Conservation (phyloP, 2,888 invertebrate species). For the Drosophila bunnanda region DNA sequence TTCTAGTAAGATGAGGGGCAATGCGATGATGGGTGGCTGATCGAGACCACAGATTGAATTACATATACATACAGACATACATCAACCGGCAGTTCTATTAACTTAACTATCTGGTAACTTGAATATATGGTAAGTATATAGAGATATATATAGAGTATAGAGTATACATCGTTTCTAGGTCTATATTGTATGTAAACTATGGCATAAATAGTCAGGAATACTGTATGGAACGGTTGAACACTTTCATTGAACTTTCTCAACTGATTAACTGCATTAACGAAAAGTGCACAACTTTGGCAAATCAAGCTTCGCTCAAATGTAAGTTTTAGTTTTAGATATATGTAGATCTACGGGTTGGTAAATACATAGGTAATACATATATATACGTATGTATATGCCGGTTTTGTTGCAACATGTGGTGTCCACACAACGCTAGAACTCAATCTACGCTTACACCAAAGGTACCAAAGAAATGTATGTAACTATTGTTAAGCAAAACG, state of each 20-base stretch:
- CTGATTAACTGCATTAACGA: constrained; percentile 51
- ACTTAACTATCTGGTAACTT: constrained; percentile 39
- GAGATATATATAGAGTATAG: constrained; percentile 18
- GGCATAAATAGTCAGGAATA: constrained; percentile 43
- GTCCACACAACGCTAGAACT: constrained; percentile 42
- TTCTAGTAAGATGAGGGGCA: constrained; percentile 3
- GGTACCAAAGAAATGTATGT: constrained; percentile 30
- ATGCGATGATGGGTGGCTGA: constrained; percentile 19
- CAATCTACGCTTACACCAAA: constrained; percentile 49
- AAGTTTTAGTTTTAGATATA: neutral
- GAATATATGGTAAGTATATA: constrained; percentile 13
- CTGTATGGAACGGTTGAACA: constrained; percentile 28
- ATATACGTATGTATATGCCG: constrained; percentile 29
- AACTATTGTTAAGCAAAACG: constrained; percentile 39
- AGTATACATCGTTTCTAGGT: constrained; percentile 39
- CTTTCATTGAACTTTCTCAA: constrained; percentile 38
- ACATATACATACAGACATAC: constrained; percentile 39
- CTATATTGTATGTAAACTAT: constrained; percentile 27
- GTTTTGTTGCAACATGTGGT: constrained; percentile 23
- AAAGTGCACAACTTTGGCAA: constrained; percentile 57
- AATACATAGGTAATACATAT: constrained; percentile 46
- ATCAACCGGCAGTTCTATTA: constrained; percentile 49
- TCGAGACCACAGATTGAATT: constrained; percentile 25
- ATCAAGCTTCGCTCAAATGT: constrained; percentile 41
- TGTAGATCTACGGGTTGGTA: constrained; percentile 43